Evolutionary conservation across 2,888 invertebrate species (phyloP).

Genomic region (Terebella lapidaria): DNA sequence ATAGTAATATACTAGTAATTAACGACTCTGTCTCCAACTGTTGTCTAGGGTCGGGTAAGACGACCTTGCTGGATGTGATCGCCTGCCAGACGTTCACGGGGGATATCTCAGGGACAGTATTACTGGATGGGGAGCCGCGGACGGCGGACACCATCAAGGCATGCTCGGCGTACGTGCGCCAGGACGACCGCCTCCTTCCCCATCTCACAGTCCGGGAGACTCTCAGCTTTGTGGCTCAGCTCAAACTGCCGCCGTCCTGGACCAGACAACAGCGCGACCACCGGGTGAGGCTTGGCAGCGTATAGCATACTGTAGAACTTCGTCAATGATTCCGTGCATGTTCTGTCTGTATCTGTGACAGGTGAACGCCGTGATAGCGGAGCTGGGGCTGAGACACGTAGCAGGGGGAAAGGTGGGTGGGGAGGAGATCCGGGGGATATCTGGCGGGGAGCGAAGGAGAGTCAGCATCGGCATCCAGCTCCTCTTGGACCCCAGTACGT

Average conservation of each 20-base stretch:
- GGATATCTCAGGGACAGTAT: constrained; percentile 80
- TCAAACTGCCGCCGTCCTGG: constrained; percentile 54
- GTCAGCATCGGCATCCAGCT: constrained; percentile 87
- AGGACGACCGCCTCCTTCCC: constrained; percentile 76
- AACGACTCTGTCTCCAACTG: too few species aligned
- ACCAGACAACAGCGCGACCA: too few species aligned
- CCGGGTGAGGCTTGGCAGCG: too few species aligned
- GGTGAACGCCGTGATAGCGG: constrained; percentile 76
- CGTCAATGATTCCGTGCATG: too few species aligned
- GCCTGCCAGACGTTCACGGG: constrained; percentile 61
- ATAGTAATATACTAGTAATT: not conserved
- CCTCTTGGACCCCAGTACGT: constrained; percentile 92
- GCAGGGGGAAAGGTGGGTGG: constrained; percentile 60
- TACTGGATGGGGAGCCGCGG: constrained; percentile 78
- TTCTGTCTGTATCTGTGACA: constrained; percentile 28
- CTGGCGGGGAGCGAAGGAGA: constrained; percentile 82
- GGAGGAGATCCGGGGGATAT: constrained; percentile 73
- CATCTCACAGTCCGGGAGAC: constrained; percentile 81
- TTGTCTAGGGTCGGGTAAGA: constrained; percentile 94
- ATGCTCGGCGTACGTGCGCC: constrained; percentile 80
- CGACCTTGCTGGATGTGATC: constrained; percentile 88
- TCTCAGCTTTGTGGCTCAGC: constrained; percentile 47
- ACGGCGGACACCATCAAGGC: constrained; percentile 53
- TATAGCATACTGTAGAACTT: too few species aligned
- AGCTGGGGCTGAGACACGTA: constrained; percentile 86